Conservation (phyloP, 2,888 invertebrate genomes). For the Ariolimax columbianus region DNA sequence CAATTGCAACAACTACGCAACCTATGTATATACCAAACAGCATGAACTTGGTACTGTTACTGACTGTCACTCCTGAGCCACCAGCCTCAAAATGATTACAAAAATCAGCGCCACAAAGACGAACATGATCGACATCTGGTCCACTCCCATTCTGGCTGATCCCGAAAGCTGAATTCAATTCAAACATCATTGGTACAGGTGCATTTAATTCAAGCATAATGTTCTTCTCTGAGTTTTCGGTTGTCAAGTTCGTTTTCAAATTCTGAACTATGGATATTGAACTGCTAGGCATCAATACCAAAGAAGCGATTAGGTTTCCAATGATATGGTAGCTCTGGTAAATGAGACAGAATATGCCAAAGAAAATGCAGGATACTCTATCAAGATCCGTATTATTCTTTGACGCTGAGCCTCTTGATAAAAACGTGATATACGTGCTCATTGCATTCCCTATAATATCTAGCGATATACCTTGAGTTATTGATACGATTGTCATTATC, state of each 20-base stretch:
- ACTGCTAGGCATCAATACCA: conserved; percentile 61
- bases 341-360: conserved; percentile 74
- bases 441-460: conserved; percentile 75
- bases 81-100: conserved; percentile 61
- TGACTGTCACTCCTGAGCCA: conserved; percentile 52
- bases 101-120: conserved; percentile 66
- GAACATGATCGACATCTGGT: background rate
- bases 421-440: conserved; percentile 74
- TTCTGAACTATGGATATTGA: background rate
- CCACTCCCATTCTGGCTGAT: background rate
- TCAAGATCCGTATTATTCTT: conserved; percentile 63
- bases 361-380: conserved; percentile 70
- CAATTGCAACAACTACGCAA: conserved; percentile 64
- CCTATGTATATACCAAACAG: conserved; percentile 70
- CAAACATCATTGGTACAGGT: background rate
- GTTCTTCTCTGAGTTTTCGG: background rate
- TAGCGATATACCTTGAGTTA: conserved; percentile 69
- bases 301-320: conserved; percentile 73
- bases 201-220: background rate
- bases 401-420: conserved; percentile 68
- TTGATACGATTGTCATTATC: conserved; percentile 70
- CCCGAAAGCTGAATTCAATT: background rate
- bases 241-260: background rate
- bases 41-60: conserved; percentile 64
- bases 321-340: conserved; percentile 71